phyloP scores from a whole-genome alignment of 2,797 vertebrate species.

The Aulostomus chinensis region DNA sequence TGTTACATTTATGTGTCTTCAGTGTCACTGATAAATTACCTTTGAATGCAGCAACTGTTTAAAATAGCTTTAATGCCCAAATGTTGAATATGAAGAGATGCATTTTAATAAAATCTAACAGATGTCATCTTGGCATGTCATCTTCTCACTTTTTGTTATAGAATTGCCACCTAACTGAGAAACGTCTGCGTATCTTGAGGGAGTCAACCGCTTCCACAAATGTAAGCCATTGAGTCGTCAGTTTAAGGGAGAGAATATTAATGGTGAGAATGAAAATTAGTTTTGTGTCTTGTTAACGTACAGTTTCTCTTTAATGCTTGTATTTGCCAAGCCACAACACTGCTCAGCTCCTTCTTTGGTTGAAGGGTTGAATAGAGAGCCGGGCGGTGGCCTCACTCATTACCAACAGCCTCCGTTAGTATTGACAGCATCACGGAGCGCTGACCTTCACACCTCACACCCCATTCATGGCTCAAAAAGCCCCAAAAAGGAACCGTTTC shows the following conservation, averaged over 20 bases:
- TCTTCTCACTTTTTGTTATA: too few species aligned
- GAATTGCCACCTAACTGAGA: too few species aligned
- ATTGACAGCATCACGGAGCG: slow-evolving; percentile 66
- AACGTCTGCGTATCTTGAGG: too few species aligned
- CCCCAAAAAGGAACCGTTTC: slow-evolving; percentile 39
- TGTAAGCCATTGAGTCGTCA: too few species aligned
- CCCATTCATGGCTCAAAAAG: slow-evolving; percentile 46
- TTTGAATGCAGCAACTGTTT: too few species aligned
- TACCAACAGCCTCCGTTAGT: slow-evolving; percentile 51
- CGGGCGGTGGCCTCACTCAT: slow-evolving; percentile 58
- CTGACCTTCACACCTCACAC: slow-evolving; percentile 68
- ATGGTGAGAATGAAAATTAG: slow-evolving; percentile 33
- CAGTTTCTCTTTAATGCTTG: slow-evolving; percentile 20
- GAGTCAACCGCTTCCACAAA: too few species aligned
- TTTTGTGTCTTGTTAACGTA: not conserved
- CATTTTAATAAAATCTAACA: too few species aligned
- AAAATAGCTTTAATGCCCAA: too few species aligned
- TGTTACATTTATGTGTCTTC: too few species aligned
- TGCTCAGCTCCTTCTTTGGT: slow-evolving; percentile 44
- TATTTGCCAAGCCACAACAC: slow-evolving; percentile 38
- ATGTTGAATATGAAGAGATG: too few species aligned
- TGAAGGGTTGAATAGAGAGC: slow-evolving; percentile 56
- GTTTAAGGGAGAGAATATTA: slow-evolving; percentile 11
- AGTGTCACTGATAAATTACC: too few species aligned
- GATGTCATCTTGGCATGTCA: too few species aligned